Evolutionary conservation across 2,888 invertebrate species (phyloP), one percentile per base, ranked within the genome.

Genomic region (Lepetodrilus schrolli): DNA sequence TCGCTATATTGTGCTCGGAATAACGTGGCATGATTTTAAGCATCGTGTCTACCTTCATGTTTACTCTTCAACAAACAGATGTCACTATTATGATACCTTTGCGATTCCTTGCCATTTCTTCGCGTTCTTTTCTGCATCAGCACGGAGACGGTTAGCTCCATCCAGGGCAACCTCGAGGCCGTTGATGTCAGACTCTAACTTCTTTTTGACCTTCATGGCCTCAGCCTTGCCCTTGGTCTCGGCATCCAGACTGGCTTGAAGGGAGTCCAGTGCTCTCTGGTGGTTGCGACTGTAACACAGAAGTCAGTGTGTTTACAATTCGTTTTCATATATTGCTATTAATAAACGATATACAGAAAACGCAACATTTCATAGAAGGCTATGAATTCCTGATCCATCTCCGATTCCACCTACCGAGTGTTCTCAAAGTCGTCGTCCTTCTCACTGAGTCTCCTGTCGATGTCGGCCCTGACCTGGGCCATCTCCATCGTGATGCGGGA

Each of bases 371-470:
- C 2, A 17, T 43, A 17, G 4, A 4, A 13, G 13, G 0, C 43
- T 4, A 43, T 10, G 4, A 7, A 43, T 1, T 0, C n/a, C 17
- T 43, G 10, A 8, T 17, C 7, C 49, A 34, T 43, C 1, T 1
- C 20, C 3, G 2, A 20, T 23, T 13, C 43, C 10, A 74, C 84
- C 81, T 74, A 92, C 92, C 92, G 92, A 72, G 99, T 99, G 93
- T 98, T 99, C 92, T 99, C 99, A 94, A 99, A 99, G 93, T 99
- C 99, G 90, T 99, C 99, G 91, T 99, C 99, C 93, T 99, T 99
- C 94, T 99, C 99, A 91, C 98, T 98, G 92, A 99, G 96, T 91
- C 99, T 95, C 90, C 98, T 95, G 93, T 99, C 99, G 92, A 99
- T 99, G 93, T 99, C 99, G 92, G 98, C 97, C 91, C 99, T 95